Percentiles rank a stretch among this genome's conserved stretches.
phyloP scores from a whole-genome alignment of 2,113 vertebrate genomes.

The Perca fluviatilis region DNA sequence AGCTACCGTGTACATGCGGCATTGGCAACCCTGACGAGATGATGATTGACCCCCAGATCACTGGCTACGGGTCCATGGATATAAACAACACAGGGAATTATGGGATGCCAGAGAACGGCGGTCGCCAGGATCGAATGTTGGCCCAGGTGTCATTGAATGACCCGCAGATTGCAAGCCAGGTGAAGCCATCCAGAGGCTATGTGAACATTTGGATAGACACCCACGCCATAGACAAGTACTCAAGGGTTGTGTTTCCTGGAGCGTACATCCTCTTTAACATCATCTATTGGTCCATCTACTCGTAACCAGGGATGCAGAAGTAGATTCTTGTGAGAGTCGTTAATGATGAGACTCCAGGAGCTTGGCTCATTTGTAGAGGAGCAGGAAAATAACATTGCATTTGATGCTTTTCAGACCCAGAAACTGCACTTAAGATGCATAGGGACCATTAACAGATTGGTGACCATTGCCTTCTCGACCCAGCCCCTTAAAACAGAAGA shows the following conservation, averaged over 20 bases:
- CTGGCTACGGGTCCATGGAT: slow-evolving; percentile 90
- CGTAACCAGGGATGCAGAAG: slow-evolving; percentile 75
- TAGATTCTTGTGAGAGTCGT: not conserved
- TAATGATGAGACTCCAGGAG: slow-evolving; percentile 9
- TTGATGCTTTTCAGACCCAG: slow-evolving; percentile 33
- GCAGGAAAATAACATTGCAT: slow-evolving; percentile 9
- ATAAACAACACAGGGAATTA: slow-evolving; percentile 87
- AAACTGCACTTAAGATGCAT: slow-evolving; percentile 45
- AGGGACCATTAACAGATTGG: slow-evolving; percentile 52
- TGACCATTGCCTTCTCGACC: slow-evolving; percentile 77
- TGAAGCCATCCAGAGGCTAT: slow-evolving; percentile 88
- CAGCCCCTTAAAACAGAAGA: slow-evolving; percentile 72
- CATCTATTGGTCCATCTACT: slow-evolving; percentile 99
- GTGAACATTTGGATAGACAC: slow-evolving; percentile 97
- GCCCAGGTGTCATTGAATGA: slow-evolving; percentile 90
- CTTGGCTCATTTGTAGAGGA: slow-evolving; percentile 11
- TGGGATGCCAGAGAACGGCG: slow-evolving; percentile 88
- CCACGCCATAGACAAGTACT: slow-evolving; percentile 98
- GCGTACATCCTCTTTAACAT: slow-evolving; percentile 97
- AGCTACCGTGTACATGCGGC: slow-evolving; percentile 93
- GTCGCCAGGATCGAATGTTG: slow-evolving; percentile 91
- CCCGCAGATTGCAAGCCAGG: slow-evolving; percentile 85
- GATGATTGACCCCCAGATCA: slow-evolving; percentile 88
- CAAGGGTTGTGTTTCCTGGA: slow-evolving; percentile 95
- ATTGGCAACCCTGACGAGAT: slow-evolving; percentile 87